Percentiles rank a stretch among this genome's conserved stretches.
Conservation (phyloP, 2,113 vertebrate species). For the Suricata suricatta region DNA sequence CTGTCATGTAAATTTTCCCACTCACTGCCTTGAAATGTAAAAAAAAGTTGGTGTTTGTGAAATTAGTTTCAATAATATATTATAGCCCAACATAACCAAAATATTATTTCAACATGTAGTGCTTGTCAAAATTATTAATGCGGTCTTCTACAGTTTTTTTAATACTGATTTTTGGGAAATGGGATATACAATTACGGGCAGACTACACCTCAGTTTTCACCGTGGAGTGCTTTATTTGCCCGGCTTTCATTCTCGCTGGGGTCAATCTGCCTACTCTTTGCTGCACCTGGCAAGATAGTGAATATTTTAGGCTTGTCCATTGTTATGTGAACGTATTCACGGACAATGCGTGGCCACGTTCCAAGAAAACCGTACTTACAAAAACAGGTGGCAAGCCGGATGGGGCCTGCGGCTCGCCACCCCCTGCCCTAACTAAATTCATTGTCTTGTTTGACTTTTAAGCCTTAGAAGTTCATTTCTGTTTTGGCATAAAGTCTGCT, state of each 20-base stretch:
- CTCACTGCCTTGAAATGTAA: neutral
- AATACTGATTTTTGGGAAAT: neutral
- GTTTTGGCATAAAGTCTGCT: neutral
- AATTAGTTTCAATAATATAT: neutral
- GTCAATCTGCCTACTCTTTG: neutral
- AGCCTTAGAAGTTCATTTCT: neutral
- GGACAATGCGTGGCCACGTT: neutral
- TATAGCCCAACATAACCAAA: neutral
- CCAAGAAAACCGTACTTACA: conserved; percentile 53
- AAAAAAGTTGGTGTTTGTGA: neutral
- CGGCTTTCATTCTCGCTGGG: neutral
- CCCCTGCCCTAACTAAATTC: neutral
- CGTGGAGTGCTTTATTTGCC: neutral
- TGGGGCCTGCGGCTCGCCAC: neutral
- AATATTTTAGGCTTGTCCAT: neutral
- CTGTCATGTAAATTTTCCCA: neutral
- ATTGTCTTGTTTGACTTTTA: neutral
- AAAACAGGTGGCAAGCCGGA: conserved; percentile 7
- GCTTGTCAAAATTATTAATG: neutral
- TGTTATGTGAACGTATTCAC: neutral
- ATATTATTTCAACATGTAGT: neutral
- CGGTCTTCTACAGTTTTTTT: neutral
- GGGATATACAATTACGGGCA: neutral
- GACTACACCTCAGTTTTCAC: neutral
- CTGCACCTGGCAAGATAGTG: neutral